Conservation (phyloP, 64 coral and sea anemone species). For the Porites australiensis region DNA sequence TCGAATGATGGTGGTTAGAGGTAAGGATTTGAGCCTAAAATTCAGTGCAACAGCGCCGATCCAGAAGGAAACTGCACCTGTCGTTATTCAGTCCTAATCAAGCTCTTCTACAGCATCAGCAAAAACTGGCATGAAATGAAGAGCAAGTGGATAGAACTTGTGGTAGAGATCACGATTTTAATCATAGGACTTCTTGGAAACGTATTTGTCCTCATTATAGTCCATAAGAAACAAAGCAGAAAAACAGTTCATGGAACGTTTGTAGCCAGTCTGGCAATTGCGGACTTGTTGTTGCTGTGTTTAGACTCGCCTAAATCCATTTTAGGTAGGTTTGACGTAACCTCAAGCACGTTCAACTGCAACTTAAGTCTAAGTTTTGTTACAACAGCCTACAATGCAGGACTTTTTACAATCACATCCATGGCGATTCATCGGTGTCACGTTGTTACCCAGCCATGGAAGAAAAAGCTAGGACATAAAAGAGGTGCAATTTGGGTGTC, state of each 20-base stretch:
- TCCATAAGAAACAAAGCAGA: conserved; percentile 45
- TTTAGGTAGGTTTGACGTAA: conserved; percentile 27
- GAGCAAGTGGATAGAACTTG: not conserved
- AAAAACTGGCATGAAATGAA: too few relatives aligned
- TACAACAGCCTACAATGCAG: conserved; percentile 63
- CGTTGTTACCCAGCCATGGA: conserved; percentile 80
- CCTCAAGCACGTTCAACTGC: conserved; percentile 48
- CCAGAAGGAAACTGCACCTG: too few relatives aligned
- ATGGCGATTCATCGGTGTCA: conserved; percentile 86
- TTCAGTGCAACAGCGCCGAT: too few relatives aligned
- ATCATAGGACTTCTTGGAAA: conserved; percentile 76
- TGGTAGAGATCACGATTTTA: conserved; percentile 32
- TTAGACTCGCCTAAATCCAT: conserved; percentile 69
- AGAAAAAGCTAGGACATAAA: conserved; percentile 55
- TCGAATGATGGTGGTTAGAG: too few relatives aligned
- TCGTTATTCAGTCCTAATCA: too few relatives aligned
- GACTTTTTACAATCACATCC: conserved; percentile 85
- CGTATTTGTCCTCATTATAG: conserved; percentile 70
- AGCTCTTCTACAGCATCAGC: too few relatives aligned
- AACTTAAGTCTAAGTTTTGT: conserved; percentile 61
- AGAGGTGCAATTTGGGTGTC: conserved; percentile 48
- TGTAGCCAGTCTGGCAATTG: conserved; percentile 78
- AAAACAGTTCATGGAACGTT: conserved; percentile 81
- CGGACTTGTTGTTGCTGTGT: conserved; percentile 80
- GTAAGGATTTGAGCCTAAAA: too few relatives aligned